Conservation (phyloP, 2,113 vertebrate species). For the Pluvianellus socialis region DNA sequence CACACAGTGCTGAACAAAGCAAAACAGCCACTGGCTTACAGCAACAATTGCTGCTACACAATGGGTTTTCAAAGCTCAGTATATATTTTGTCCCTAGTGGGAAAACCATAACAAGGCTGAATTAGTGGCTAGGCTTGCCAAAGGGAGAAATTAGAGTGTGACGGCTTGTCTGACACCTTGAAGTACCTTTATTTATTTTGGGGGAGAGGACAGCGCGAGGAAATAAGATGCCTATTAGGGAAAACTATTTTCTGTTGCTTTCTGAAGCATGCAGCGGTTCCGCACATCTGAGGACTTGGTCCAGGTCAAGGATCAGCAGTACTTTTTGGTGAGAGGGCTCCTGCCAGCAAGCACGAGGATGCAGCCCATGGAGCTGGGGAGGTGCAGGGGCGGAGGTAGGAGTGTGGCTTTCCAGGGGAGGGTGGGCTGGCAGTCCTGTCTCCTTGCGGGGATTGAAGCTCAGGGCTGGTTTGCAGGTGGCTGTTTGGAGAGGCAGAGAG, state of each 20-base stretch:
- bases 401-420: neutral
- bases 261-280: neutral
- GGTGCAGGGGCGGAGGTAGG: fast-evolving
- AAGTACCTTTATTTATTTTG: constrained; percentile 45
- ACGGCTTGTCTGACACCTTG: neutral
- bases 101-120: constrained; percentile 62
- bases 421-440: neutral
- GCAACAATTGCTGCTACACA: constrained; percentile 57
- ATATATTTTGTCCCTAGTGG: constrained; percentile 59
- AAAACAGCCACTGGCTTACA: constrained; percentile 56
- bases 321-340: neutral
- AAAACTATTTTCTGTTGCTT: neutral
- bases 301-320: neutral
- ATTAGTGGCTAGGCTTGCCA: constrained; percentile 52
- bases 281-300: neutral
- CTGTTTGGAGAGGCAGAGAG: neutral
- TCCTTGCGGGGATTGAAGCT: neutral
- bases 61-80: constrained; percentile 62
- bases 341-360: neutral
- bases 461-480: neutral
- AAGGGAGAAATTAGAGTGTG: constrained; percentile 52
- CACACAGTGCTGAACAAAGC: constrained; percentile 60
- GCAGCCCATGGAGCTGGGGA: fast-evolving
- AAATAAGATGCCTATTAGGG: neutral
- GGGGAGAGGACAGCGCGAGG: neutral